A percentile compares a stretch with the other conserved stretches of the same genome.
Conservation (phyloP, 37 sponge, comb jelly and placozoan species). For the Amphimedon queenslandica region DNA sequence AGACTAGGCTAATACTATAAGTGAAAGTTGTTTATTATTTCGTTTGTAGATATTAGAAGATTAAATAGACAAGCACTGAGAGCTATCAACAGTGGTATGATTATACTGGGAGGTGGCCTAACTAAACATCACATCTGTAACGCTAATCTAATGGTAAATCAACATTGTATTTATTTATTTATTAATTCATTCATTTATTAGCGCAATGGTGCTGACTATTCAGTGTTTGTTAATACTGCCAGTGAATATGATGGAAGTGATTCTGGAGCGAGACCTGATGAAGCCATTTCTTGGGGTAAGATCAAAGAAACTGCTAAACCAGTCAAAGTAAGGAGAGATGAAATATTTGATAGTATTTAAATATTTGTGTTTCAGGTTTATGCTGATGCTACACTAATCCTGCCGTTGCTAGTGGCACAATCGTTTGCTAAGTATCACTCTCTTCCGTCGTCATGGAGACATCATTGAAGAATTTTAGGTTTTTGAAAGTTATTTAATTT, state of each 20-base stretch:
- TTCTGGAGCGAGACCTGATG: slow-evolving; percentile 96
- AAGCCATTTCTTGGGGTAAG: slow-evolving; percentile 99
- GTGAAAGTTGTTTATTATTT: not conserved
- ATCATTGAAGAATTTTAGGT: too few species aligned
- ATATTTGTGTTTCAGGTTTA: slow-evolving; percentile 43
- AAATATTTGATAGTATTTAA: not conserved
- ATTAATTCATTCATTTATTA: slow-evolving; percentile 9
- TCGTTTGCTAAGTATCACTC: slow-evolving; percentile 75
- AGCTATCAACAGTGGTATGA: slow-evolving; percentile 91
- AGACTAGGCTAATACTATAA: not conserved
- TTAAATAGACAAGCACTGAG: slow-evolving; percentile 77
- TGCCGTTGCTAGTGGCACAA: slow-evolving; percentile 92
- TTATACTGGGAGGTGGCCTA: slow-evolving; percentile 96
- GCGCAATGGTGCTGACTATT: slow-evolving; percentile 96
- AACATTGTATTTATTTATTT: not conserved
- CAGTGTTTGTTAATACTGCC: slow-evolving; percentile 97
- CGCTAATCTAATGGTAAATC: slow-evolving; percentile 95
- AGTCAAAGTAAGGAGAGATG: slow-evolving; percentile 59
- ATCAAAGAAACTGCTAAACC: slow-evolving; percentile 80
- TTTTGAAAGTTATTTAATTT: too few species aligned
- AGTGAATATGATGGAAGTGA: slow-evolving; percentile 99
- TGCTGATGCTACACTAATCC: slow-evolving; percentile 78
- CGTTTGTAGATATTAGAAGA: slow-evolving; percentile 70
- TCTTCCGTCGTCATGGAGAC: too few species aligned
- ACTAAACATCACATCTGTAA: slow-evolving; percentile 98